A percentile compares a stretch with the other conserved stretches of the same genome.
phyloP scores from a whole-genome alignment of 2,113 vertebrate species.

The Notothenia coriiceps region DNA sequence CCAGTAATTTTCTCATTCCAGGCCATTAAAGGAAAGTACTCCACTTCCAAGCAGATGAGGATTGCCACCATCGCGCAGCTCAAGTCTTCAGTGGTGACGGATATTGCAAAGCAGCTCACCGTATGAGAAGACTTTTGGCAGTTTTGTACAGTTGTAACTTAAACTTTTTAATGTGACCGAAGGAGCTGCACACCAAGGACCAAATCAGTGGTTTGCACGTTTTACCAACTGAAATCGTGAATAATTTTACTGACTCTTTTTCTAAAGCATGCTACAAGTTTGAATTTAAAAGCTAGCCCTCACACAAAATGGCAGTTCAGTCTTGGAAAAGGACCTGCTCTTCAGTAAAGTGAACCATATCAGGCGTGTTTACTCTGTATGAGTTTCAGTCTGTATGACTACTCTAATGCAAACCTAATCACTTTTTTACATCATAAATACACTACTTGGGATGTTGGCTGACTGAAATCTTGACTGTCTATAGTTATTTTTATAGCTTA shows the following conservation, averaged over 20 bases:
- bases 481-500: conserved; percentile 8
- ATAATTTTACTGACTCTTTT: background rate
- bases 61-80: conserved; percentile 85
- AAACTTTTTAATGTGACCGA: conserved; percentile 21
- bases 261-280: background rate
- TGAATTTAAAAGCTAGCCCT: background rate
- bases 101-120: conserved; percentile 76
- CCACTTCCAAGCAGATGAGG: conserved; percentile 78
- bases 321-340: background rate
- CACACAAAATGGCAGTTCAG: background rate
- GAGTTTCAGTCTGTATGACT: background rate
- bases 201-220: conserved; percentile 11
- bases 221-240: background rate
- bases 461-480: background rate
- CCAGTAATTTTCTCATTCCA: conserved; percentile 38
- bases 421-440: background rate
- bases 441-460: background rate
- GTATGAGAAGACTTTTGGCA: conserved; percentile 67
- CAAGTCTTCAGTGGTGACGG: conserved; percentile 78
- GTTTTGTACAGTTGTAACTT: conserved; percentile 76
- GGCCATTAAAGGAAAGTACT: conserved; percentile 90
- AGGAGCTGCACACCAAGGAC: background rate
- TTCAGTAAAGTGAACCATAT: background rate
- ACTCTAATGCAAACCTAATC: background rate
- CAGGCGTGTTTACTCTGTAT: background rate